Evolutionary conservation across 2,888 invertebrate species (phyloP).

Genomic region (Agrochola lychnidis): DNA sequence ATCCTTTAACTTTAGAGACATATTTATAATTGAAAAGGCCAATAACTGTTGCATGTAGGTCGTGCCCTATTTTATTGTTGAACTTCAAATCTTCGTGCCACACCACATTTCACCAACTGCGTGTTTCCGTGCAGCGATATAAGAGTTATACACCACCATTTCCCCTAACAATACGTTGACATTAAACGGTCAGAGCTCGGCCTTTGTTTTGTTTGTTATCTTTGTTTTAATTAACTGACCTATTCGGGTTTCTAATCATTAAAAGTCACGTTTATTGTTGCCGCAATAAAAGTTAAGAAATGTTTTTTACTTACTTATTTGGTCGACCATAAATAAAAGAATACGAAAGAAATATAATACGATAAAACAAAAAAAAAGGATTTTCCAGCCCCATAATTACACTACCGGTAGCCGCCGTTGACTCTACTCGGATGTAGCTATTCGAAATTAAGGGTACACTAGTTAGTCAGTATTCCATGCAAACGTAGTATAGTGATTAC

Average conservation of each 20-base stretch:
- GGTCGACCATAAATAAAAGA: too few relatives aligned
- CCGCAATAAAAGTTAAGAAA: conserved; percentile 7
- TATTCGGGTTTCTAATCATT: conserved; percentile 9
- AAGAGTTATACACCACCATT: conserved; percentile 41
- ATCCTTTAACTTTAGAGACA: conserved; percentile 13
- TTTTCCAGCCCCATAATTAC: too few relatives aligned
- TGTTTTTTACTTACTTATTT: neutral
- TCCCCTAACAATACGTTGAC: conserved; percentile 36
- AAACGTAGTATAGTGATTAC: too few relatives aligned
- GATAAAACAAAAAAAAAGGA: too few relatives aligned
- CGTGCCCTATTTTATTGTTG: conserved; percentile 2
- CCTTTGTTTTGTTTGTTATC: conserved; percentile 15
- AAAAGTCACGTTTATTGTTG: conserved; percentile 5
- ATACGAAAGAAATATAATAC: too few relatives aligned
- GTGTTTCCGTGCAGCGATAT: conserved; percentile 35
- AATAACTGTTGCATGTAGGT: conserved; percentile 18
- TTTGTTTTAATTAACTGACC: conserved; percentile 14
- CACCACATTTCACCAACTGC: conserved; percentile 12
- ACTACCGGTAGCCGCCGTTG: too few relatives aligned
- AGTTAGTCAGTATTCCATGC: too few relatives aligned
- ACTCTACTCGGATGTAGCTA: too few relatives aligned
- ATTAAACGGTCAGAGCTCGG: conserved; percentile 46
- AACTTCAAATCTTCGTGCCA: conserved; percentile 18
- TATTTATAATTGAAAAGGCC: neutral
- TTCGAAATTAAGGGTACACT: too few relatives aligned